Percentiles rank a stretch among this genome's conserved stretches.
Conservation (phyloP, 1,140 invertebrate genomes). For the Leptinotarsa texana region DNA sequence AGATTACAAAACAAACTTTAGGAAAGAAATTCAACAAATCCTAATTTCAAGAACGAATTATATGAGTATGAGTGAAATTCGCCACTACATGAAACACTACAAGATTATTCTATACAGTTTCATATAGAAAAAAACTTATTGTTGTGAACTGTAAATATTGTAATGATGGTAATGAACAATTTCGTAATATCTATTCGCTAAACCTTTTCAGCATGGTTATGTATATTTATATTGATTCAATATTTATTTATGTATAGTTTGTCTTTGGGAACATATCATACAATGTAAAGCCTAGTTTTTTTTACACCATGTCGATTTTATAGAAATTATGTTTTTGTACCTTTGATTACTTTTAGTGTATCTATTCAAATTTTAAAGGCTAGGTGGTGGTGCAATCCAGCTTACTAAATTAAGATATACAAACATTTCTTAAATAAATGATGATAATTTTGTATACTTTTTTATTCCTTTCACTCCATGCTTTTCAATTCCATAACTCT, state of each 20-base stretch:
- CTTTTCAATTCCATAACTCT: background rate
- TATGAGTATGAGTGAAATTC: too few relatives aligned
- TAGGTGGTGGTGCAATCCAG: constrained; percentile 54
- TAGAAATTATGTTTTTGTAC: constrained; percentile 35
- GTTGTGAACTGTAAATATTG: constrained; percentile 5
- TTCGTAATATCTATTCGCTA: background rate
- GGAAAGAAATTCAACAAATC: too few relatives aligned
- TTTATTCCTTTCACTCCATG: background rate
- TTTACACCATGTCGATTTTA: constrained; percentile 13
- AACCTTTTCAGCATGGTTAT: constrained; percentile 9
- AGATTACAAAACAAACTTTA: too few relatives aligned
- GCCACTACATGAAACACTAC: background rate
- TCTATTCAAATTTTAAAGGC: constrained; percentile 40
- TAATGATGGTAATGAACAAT: background rate
- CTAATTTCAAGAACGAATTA: too few relatives aligned
- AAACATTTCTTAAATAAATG: background rate
- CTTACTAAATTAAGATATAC: constrained; percentile 39
- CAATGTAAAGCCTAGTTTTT: constrained; percentile 37
- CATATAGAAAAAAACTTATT: background rate
- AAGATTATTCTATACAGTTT: background rate
- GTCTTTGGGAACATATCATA: constrained; percentile 40
- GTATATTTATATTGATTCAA: background rate
- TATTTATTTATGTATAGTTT: constrained; percentile 29
- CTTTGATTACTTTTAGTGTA: constrained; percentile 37
- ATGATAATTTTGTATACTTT: background rate